phyloP scores from a whole-genome alignment of 2,888 invertebrate genomes.

The Adelognathus sp. region DNA sequence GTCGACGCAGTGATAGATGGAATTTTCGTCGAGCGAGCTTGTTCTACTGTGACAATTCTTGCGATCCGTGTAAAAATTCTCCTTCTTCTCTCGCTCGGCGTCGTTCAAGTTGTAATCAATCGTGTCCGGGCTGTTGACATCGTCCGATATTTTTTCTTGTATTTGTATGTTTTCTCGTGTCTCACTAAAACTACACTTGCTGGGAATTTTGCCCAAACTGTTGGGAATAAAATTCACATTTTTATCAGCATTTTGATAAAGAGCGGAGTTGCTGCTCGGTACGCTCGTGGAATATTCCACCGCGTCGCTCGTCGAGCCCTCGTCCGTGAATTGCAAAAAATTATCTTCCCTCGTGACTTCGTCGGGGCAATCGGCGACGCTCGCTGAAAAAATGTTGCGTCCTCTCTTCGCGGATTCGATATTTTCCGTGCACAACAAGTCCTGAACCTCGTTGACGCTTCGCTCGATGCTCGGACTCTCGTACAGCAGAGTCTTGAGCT shows the following conservation, averaged over 20 bases:
- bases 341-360: conserved; percentile 49
- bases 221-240: conserved; percentile 70
- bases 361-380: conserved; percentile 31
- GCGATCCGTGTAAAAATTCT: too few species aligned
- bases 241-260: conserved; percentile 50
- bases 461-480: conserved; percentile 71
- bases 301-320: conserved; percentile 44
- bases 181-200: conserved; percentile 56
- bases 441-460: conserved; percentile 69
- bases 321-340: conserved; percentile 58
- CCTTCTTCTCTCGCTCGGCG: conserved; percentile 64
- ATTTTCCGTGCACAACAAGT: conserved; percentile 66
- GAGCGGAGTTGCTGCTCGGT: conserved; percentile 25
- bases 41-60: conserved; percentile 70
- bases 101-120: conserved; percentile 71
- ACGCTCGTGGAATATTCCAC: conserved; percentile 43
- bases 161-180: conserved; percentile 66
- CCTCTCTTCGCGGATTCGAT: conserved; percentile 54
- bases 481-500: conserved; percentile 71
- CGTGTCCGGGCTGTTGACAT: conserved; percentile 29
- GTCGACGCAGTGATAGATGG: conserved; percentile 62
- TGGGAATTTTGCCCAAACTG: conserved; percentile 67
- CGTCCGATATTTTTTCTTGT: conserved; percentile 38
- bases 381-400: neutral
- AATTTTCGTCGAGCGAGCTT: conserved; percentile 71